phyloP scores from a whole-genome alignment of 1,140 invertebrate genomes.

The Berghia stephanieae region DNA sequence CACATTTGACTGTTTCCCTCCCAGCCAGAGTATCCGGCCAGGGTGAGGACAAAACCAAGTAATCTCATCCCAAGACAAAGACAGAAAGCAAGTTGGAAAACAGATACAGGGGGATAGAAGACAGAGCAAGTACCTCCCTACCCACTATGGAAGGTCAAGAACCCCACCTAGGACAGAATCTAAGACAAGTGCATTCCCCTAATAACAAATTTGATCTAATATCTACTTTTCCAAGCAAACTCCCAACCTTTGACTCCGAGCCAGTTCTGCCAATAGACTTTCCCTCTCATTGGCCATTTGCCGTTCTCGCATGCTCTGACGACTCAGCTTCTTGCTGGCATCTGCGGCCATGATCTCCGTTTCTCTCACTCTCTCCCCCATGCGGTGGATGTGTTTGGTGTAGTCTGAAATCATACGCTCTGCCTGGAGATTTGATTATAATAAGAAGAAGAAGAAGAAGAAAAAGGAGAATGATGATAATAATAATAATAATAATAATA shows the following conservation, averaged over 20 bases:
- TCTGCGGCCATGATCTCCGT: constrained; percentile 54
- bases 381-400: constrained; percentile 53
- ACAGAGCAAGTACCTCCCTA: too few species aligned
- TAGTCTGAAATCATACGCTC: constrained; percentile 60
- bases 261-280: constrained; percentile 48
- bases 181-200: background rate
- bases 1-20: too few species aligned
- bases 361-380: constrained; percentile 59
- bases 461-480: too few species aligned
- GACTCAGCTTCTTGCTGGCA: constrained; percentile 49
- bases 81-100: too few species aligned
- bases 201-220: background rate
- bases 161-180: background rate
- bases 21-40: too few species aligned
- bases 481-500: too few species aligned
- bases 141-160: too few species aligned
- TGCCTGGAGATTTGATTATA: constrained; percentile 47
- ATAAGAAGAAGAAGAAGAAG: too few species aligned
- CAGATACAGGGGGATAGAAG: too few species aligned
- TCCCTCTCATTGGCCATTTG: constrained; percentile 49
- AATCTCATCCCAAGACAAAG: too few species aligned
- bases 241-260: constrained; percentile 35
- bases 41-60: too few species aligned
- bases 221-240: background rate
- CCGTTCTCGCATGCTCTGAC: constrained; percentile 38